A percentile compares a stretch with the other conserved stretches of the same genome.
phyloP scores from a whole-genome alignment of 1,140 invertebrate species.

The Tigriopus japonicus region DNA sequence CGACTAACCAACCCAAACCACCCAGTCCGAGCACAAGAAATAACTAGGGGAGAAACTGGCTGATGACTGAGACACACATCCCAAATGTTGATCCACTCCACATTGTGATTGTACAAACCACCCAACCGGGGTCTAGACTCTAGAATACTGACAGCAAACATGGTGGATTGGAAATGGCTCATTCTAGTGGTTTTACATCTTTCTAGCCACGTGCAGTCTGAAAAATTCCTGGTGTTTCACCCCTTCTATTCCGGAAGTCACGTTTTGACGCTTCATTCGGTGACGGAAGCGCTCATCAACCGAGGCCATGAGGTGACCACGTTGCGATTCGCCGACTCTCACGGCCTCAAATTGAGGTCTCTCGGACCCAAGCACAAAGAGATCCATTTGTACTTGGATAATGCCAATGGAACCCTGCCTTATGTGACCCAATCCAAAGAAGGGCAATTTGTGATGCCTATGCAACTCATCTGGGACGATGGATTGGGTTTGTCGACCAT shows the following conservation, averaged over 20 bases:
- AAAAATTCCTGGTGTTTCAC: neutral
- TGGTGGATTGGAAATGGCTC: too few species aligned
- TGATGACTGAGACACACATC: too few species aligned
- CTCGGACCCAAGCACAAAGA: neutral
- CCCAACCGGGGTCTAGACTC: too few species aligned
- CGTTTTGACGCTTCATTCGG: neutral
- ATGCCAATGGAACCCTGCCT: neutral
- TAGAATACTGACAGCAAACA: too few species aligned
- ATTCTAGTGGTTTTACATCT: too few species aligned
- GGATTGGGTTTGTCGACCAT: neutral
- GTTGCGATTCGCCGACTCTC: neutral
- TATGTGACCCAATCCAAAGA: neutral
- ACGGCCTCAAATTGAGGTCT: neutral
- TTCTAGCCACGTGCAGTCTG: neutral
- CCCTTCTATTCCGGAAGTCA: constrained; percentile 4
- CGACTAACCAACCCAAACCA: too few species aligned
- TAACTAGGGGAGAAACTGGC: too few species aligned
- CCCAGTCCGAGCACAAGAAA: too few species aligned
- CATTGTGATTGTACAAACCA: too few species aligned
- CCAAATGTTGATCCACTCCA: too few species aligned
- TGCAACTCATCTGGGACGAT: neutral
- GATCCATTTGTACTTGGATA: neutral
- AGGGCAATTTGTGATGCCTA: neutral
- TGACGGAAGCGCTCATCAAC: neutral
- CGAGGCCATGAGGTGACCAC: neutral